Conservation (phyloP, 2,113 vertebrate species). For the Chaenocephalus aceratus region DNA sequence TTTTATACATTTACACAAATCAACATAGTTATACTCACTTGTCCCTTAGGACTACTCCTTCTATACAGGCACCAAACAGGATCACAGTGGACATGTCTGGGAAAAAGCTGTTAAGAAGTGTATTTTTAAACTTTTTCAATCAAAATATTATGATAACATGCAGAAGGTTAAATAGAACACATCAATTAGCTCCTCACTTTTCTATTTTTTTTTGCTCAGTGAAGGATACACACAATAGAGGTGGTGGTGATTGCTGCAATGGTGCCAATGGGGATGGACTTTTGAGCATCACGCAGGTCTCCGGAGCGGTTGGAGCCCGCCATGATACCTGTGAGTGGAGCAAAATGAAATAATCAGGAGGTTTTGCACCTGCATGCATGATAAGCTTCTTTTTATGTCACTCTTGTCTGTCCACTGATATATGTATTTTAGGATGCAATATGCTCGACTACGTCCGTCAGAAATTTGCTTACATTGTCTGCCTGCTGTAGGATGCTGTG, state of each 20-base stretch:
- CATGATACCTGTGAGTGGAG: slow-evolving; percentile 91
- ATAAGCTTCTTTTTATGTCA: not conserved
- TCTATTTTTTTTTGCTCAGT: not conserved
- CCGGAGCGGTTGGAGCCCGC: slow-evolving; percentile 98
- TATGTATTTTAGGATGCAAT: not conserved
- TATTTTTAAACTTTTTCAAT: no score
- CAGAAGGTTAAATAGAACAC: not conserved
- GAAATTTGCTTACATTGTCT: not conserved
- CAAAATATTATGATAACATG: no score
- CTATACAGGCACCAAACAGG: slow-evolving; percentile 96
- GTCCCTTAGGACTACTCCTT: slow-evolving; percentile 93
- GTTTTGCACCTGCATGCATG: not conserved
- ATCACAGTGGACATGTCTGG: slow-evolving; percentile 92
- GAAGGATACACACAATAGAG: slow-evolving; percentile 97
- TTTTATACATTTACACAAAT: not conserved
- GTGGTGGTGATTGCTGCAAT: slow-evolving; percentile 97
- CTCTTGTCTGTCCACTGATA: not conserved
- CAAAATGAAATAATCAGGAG: not conserved
- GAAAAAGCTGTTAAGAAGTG: slow-evolving; percentile 75
- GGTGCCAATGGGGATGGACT: slow-evolving; percentile 96
- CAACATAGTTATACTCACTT: slow-evolving; percentile 86
- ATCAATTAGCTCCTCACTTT: not conserved
- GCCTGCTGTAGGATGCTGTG: not conserved
- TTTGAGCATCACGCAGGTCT: slow-evolving; percentile 96
- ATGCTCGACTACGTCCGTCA: not conserved